Conservation (phyloP, 2,797 vertebrate species). For the Cheirogaleus major region DNA sequence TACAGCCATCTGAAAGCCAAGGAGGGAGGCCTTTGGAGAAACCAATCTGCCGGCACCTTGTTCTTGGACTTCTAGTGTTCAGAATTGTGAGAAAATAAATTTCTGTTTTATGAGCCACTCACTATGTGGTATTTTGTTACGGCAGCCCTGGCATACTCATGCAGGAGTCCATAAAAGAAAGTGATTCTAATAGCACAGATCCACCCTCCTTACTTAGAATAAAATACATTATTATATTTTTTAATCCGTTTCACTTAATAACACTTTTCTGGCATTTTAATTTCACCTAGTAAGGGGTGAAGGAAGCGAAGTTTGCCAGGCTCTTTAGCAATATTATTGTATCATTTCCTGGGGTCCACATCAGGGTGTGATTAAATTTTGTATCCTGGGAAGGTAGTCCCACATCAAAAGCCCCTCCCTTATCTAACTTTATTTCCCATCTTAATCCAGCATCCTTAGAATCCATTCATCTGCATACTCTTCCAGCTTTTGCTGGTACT, state of each 20-base stretch:
- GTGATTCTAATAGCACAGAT: background rate
- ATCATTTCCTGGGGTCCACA: background rate
- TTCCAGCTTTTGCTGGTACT: background rate
- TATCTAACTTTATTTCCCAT: background rate
- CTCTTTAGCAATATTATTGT: background rate
- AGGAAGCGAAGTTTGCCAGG: background rate
- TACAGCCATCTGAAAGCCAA: background rate
- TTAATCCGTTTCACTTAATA: background rate
- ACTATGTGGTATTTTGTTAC: background rate
- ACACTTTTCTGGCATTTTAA: background rate
- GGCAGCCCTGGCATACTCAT: background rate
- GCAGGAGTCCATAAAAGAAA: background rate
- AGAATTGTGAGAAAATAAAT: background rate
- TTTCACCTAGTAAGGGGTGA: background rate
- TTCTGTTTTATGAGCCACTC: background rate
- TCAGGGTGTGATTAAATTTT: background rate
- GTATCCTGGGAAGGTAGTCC: background rate
- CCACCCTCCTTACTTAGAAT: background rate
- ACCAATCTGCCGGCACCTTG: background rate
- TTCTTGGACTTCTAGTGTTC: background rate
- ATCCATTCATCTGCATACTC: background rate
- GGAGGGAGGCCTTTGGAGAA: background rate
- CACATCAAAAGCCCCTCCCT: background rate
- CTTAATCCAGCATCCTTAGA: background rate
- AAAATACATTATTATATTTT: background rate